These are phyloP conservation scores for Salvelinus alpinus DNA, from an alignment of 2,113 vertebrate species.

Conservation along the genomic window DNA sequence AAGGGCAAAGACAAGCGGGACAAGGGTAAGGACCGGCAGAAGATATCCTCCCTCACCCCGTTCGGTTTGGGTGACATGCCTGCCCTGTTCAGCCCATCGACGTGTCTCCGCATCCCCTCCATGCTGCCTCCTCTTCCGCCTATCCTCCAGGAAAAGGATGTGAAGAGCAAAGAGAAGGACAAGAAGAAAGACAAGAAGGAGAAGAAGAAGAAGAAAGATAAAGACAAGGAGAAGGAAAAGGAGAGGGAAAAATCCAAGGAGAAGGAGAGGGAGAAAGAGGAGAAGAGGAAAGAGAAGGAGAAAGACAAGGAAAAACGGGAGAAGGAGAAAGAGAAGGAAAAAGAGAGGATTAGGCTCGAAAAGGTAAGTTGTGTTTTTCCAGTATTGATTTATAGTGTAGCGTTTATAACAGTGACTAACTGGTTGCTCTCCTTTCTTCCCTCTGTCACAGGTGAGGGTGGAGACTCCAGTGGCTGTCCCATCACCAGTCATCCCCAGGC, in stretches of 20 bases:
- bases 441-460: conserved; percentile 81
- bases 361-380: conserved; percentile 52
- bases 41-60: conserved; percentile 69
- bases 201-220: conserved; percentile 96
- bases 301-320: conserved; percentile 52
- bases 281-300: conserved; percentile 76
- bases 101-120: conserved; percentile 79
- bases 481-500: conserved; percentile 94
- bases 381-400: neutral
- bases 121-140: conserved; percentile 83
- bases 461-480: conserved; percentile 81
- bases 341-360: conserved; percentile 66
- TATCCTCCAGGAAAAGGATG: conserved; percentile 88
- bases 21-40: conserved; percentile 86
- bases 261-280: conserved; percentile 75
- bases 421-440: neutral
- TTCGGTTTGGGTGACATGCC: conserved; percentile 78
- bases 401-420: neutral
- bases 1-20: conserved; percentile 90
- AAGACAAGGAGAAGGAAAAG: conserved; percentile 88
- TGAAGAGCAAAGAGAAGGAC: conserved; percentile 89
- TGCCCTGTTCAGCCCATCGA: conserved; percentile 78
- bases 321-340: conserved; percentile 10
- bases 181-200: conserved; percentile 96
- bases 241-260: conserved; percentile 84